Conservation (phyloP, 2,888 invertebrate genomes). For the Eristalis intricaria region DNA sequence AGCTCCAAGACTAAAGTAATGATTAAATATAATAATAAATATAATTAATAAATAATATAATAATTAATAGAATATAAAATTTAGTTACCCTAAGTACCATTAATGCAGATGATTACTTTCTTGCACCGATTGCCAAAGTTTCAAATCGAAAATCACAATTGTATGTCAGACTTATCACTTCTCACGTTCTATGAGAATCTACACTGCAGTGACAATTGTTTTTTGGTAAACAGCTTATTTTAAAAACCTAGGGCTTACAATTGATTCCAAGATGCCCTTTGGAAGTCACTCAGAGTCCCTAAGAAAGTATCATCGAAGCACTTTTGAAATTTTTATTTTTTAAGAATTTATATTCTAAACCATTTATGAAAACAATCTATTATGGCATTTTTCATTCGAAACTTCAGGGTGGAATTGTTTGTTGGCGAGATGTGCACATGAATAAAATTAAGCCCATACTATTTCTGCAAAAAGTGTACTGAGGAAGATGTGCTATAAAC, state of each 20-base stretch:
- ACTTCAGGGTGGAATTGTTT: not conserved
- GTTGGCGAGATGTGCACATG: not conserved
- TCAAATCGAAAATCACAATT: not conserved
- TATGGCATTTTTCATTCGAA: too few relatives aligned
- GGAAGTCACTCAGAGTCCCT: not conserved
- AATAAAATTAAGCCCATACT: not conserved
- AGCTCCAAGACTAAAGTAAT: too few relatives aligned
- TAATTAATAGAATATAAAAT: too few relatives aligned
- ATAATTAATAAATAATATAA: too few relatives aligned
- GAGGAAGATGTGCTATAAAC: not conserved
- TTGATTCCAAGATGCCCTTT: not conserved
- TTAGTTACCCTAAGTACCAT: too few relatives aligned
- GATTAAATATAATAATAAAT: too few relatives aligned
- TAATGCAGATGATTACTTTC: not conserved
- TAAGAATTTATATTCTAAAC: too few relatives aligned
- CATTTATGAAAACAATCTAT: too few relatives aligned
- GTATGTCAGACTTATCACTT: not conserved
- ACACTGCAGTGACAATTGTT: not conserved
- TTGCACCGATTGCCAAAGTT: too few relatives aligned
- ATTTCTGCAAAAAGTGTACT: not conserved
- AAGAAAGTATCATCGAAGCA: too few relatives aligned
- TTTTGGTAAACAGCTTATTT: not conserved
- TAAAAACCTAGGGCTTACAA: not conserved
- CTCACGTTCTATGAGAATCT: not conserved
- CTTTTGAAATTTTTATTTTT: too few relatives aligned